These are phyloP conservation scores for Origma solitaria DNA, from an alignment of 2,113 vertebrate genomes.

Conservation along the genomic window DNA sequence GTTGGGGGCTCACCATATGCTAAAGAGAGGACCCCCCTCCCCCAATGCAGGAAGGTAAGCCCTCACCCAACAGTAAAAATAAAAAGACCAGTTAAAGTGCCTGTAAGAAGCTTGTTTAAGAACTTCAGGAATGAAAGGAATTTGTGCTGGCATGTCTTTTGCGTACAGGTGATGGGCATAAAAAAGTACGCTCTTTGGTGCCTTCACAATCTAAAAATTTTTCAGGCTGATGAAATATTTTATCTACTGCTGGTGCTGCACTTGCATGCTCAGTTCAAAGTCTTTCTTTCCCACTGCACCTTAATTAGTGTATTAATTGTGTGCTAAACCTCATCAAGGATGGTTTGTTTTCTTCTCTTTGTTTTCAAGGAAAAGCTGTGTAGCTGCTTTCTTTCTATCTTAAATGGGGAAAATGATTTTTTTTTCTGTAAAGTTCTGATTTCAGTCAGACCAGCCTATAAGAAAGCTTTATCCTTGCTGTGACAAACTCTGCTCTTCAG, in stretches of 20 bases:
- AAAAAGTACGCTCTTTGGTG: not conserved
- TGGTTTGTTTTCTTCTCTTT: not conserved
- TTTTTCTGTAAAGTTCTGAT: not conserved
- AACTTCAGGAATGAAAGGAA: not conserved
- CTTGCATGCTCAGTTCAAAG: not conserved
- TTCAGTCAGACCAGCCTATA: not conserved
- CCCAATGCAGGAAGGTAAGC: not conserved
- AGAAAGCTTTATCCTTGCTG: not conserved
- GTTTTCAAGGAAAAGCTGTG: not conserved
- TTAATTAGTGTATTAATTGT: not conserved
- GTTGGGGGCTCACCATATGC: not conserved
- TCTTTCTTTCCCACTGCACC: not conserved
- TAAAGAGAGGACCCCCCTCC: not conserved
- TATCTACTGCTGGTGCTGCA: not conserved
- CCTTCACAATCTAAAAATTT: not conserved
- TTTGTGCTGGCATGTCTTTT: not conserved
- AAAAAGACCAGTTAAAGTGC: not conserved
- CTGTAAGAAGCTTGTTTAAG: not conserved
- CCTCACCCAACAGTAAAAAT: not conserved
- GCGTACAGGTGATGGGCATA: not conserved
- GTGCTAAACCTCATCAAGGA: not conserved
- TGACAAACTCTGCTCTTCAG: not conserved
- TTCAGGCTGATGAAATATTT: not conserved
- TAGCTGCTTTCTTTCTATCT: not conserved
- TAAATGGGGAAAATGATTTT: not conserved